Evolutionary conservation across 2,797 vertebrate genomes (phyloP).

Genomic region (Pseudomugil tenellus): DNA sequence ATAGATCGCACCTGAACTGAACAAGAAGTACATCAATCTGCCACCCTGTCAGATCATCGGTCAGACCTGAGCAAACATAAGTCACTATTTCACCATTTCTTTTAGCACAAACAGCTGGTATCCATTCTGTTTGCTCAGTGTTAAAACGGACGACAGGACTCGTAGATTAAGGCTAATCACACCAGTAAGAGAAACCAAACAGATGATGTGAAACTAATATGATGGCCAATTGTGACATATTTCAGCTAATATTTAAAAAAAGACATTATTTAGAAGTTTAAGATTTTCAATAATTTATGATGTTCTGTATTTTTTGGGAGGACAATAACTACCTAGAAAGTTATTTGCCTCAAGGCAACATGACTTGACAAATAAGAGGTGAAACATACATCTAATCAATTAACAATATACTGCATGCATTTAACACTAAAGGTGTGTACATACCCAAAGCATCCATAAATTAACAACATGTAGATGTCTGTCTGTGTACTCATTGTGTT

Average conservation of each 20-base stretch:
- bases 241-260: not conserved
- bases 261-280: too few relatives aligned
- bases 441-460: conserved; percentile 15
- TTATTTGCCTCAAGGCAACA: not conserved
- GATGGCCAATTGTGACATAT: too few relatives aligned
- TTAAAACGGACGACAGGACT: not conserved
- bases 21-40: conserved; percentile 50
- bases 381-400: conserved; percentile 4
- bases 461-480: conserved; percentile 1
- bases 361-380: conserved; percentile 2
- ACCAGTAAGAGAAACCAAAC: not conserved
- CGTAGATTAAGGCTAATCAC: not conserved
- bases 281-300: not conserved
- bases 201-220: too few relatives aligned
- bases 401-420: conserved; percentile 7
- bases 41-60: conserved; percentile 23
- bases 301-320: not conserved
- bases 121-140: not conserved
- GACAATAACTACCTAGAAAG: not conserved
- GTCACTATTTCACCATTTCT: conserved; percentile 8
- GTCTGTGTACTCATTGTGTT: conserved; percentile 36
- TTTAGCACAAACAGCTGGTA: not conserved
- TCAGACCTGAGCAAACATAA: conserved; percentile 35
- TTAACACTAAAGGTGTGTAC: not conserved
- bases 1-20: conserved; percentile 65